Evolutionary conservation across 2,113 vertebrate genomes (phyloP), one percentile per base, ranked within the genome.

Genomic region (Lophotis ruficrista): DNA sequence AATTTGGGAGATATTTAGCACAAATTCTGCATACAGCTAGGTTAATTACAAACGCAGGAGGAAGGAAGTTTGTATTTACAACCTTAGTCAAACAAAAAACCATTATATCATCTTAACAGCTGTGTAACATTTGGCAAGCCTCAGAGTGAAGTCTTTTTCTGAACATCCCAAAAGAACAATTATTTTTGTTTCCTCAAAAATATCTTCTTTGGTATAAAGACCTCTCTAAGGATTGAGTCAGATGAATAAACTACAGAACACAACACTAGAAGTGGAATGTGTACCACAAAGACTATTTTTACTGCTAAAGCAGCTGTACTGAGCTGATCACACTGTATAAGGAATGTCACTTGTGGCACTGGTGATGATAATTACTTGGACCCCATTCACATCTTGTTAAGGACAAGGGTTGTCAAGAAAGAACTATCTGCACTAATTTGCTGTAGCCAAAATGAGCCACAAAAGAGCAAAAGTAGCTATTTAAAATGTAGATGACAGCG

Each of bases 81-180:
- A 81, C 31, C 89, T 83, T 13, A 90, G 84, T 54, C 70, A 73
- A 97, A 96, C 85, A 96, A 94, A 91, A 94, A 61, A 17, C 4
- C 61, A 94, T 97, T 94, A 88, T 96, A 95, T 96, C 93, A 96
- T 95, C 88, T 81, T 89, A 97, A 89, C 97, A 97, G 96, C 95
- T 97, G 96, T 92, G 88, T 53, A 96, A 97, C 57, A 70, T 79
- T 86, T 96, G 96, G 94, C 95, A 97, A 83, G 87, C 43, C 38
- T 94, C 54, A 73, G 43, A 94, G 51, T 56, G 25, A 87, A 80
- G 48, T 72, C 90, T 91, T 96, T 95, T 80, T 73, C 93, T 15
- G 24, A 96, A 86, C 35, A 82, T 91, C 93, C 89, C 94, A 91
- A 91, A 97, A 95, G 89, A 93, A 96, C 87, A 95, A 97, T 94